Percentiles rank a stretch among this genome's conserved stretches.
Conservation (phyloP, 2,113 vertebrate species). For the Lagopus leucura region DNA sequence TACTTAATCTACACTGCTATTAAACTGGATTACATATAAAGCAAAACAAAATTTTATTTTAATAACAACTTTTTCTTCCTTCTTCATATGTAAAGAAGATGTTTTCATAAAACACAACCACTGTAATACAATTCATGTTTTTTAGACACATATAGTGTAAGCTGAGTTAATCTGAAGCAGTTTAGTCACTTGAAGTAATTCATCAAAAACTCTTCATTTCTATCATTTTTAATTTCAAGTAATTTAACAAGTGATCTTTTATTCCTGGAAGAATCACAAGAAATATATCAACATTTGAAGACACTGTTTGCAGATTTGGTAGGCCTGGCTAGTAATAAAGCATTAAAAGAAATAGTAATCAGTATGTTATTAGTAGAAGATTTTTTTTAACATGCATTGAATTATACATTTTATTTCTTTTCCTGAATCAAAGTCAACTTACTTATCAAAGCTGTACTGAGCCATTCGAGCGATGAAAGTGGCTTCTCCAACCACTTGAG, state of each 20-base stretch:
- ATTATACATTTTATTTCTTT: background rate
- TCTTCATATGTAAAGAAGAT: background rate
- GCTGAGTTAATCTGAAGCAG: background rate
- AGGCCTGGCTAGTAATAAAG: background rate
- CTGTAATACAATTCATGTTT: background rate
- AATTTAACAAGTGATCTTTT: background rate
- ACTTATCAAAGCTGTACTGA: constrained; percentile 99
- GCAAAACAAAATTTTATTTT: background rate
- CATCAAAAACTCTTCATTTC: background rate
- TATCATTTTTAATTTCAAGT: background rate
- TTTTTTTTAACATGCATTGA: background rate
- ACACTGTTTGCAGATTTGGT: background rate
- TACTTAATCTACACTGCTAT: background rate
- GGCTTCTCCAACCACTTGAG: constrained; percentile 97
- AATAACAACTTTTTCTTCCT: background rate
- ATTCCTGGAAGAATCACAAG: background rate
- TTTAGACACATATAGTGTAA: background rate
- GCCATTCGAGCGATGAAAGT: constrained; percentile 99
- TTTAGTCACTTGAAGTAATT: background rate
- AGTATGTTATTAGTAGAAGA: background rate
- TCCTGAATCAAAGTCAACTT: constrained; percentile 57
- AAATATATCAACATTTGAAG: background rate
- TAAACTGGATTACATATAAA: background rate
- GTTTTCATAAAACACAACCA: background rate
- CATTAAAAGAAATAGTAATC: background rate